Evolutionary conservation across 2,113 vertebrate species (phyloP), one percentile per base, ranked within the genome.

Genomic region (Archocentrus centrarchus): DNA sequence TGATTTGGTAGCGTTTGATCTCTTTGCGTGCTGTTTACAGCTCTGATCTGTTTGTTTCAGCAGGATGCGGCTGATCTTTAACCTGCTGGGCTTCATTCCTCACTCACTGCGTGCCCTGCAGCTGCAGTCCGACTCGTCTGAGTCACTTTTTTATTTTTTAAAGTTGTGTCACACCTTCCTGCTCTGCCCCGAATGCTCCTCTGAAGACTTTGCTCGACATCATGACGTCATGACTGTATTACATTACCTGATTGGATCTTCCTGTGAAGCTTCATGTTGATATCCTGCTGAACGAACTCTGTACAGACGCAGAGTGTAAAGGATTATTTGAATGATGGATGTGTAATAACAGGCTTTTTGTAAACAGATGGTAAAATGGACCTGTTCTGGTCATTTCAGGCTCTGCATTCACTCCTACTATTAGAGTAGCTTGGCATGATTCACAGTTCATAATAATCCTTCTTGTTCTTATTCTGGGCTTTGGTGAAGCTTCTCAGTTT

Each of bases 51-150:
- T 59, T 59, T 0, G 10, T 58, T 47, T 59, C 0, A 60, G 66
- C 35, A 70, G 70, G 61, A 55, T 44, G 62, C 3, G 6, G 20
- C 7, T 79, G 24, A 57, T 35, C 10, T 59, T 32, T 18, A 32
- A 55, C 73, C 86, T 32, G 88, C 63, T 1, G 22, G 50, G 37
- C 76, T 59, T 91, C 90, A 91, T 93, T 91, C 91, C 89, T 24
- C 30, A 11, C 64, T n/a, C 30, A 1, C 0, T 6, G 27, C 55
- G 20, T 8, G 24, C 59, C 41, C 27, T 14, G 55, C 41, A 22
- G 79, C 61, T 70, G 59, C 68, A 6, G 0, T 50, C 47, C 68
- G 47, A 22, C 60, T 41, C 14, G 1, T 68, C 13, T 2, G 0
- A 53, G 20, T 44, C 3, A 2, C 10, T 1, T 50, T 44, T 44